Conservation (phyloP, 2,113 vertebrate genomes). For the Boulengerochromis microlepis region DNA sequence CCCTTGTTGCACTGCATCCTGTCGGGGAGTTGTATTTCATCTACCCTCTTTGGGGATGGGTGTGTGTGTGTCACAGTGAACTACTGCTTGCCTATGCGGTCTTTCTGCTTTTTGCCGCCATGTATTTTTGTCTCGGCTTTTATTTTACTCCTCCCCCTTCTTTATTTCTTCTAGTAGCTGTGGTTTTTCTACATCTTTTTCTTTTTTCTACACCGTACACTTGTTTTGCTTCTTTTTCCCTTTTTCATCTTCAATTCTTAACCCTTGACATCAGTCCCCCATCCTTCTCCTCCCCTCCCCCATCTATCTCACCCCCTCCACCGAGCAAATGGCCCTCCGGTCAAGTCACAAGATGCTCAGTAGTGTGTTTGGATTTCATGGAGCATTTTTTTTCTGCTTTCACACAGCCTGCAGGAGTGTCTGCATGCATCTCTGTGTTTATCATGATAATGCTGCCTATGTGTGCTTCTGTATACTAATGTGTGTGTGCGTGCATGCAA, state of each 20-base stretch:
- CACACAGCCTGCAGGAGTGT: not conserved
- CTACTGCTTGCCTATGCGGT: not conserved
- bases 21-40: slow-evolving; percentile 15
- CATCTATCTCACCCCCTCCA: not conserved
- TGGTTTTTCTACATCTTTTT: not conserved
- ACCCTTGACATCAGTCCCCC: slow-evolving; percentile 18
- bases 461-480: not conserved
- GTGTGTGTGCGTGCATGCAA: not conserved
- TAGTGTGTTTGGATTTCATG: not conserved
- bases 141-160: not conserved
- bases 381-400: not conserved
- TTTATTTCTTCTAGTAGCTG: not conserved
- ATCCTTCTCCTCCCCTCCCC: slow-evolving; percentile 33
- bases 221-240: not conserved
- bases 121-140: not conserved
- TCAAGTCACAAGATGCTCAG: slow-evolving; percentile 49
- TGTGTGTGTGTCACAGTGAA: not conserved
- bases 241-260: not conserved
- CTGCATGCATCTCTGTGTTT: not conserved
- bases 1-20: not conserved
- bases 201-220: not conserved
- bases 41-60: not conserved
- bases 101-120: not conserved
- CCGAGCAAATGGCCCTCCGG: slow-evolving; percentile 33
- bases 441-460: not conserved